Evolutionary conservation across 2,888 invertebrate genomes (phyloP), one percentile per base, ranked within the genome.

Genomic region (Pristionchus exspectatus): DNA sequence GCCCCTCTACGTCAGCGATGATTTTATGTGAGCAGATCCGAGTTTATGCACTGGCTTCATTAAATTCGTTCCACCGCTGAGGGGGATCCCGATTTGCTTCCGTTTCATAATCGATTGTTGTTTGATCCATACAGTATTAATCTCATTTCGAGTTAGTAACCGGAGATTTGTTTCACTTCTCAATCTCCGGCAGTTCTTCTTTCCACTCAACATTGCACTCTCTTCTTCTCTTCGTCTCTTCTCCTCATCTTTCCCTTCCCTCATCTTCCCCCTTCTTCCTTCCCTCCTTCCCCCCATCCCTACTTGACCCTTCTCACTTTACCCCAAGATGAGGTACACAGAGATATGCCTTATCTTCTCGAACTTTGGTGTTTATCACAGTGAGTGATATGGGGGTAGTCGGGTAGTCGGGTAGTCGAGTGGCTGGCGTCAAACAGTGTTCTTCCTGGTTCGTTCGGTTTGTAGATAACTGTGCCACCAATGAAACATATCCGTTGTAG

Each of bases 221-320:
- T 81, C 50, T 77, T 44, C 50, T 27, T 85, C 85, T 85, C 85
- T 63, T 24, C 59, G 30, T 56, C 66, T 63, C 38, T 33, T 30
- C 85, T 21, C 85, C 59, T 24, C 85, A 50, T 50, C 30, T 54
- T 84, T 54, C 84, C 33, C 66, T 21, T 63, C 21, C 44, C 33
- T n/a, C 86, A 33, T 87, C 87, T 44, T 16, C 50, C 24, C 38
- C 66, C 21, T 44, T n/a, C n/a, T 54, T 38, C 38, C 50, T 10
- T 86, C 38, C 50, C 21, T 54, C 50, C 21, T 54, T 86, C 44
- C 63, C 24, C 33, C 50, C 50, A 30, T 38, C 81, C 27, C 50
- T 50, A 81, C 81, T 54, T 81, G 81, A 81, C 81, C 81, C 81
- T 81, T 81, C 50, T 81, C 81, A 27, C 74, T 74, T 74, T 38